Percentiles rank a stretch among this genome's conserved stretches.
Conservation (phyloP, 2,113 vertebrate genomes). For the Crotalus helleri region DNA sequence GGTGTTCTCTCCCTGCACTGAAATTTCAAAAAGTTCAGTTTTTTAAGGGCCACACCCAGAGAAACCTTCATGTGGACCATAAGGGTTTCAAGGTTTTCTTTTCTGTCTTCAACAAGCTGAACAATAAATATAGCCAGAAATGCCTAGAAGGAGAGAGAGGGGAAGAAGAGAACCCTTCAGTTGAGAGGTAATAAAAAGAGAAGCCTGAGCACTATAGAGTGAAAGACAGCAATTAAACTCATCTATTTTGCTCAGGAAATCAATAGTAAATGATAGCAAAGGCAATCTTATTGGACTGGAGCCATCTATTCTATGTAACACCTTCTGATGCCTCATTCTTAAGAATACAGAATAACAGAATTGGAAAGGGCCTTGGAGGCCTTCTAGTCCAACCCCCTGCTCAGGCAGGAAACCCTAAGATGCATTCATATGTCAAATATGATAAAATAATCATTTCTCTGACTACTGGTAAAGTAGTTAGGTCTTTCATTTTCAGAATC, state of each 20-base stretch:
- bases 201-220: conserved; percentile 13
- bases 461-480: conserved; percentile 60
- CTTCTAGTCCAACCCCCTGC: no score
- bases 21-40: background rate
- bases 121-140: conserved; percentile 35
- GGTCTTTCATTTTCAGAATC: conserved; percentile 62
- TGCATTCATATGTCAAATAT: background rate
- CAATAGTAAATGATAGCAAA: conserved; percentile 39
- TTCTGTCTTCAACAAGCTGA: background rate
- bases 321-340: background rate
- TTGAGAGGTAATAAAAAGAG: conserved; percentile 39
- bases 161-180: conserved; percentile 5
- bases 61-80: background rate
- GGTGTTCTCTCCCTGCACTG: background rate
- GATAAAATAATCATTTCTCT: conserved; percentile 18
- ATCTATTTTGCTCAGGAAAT: conserved; percentile 31
- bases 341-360: background rate
- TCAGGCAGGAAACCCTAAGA: background rate
- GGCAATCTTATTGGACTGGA: conserved; percentile 19
- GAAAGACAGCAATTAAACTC: conserved; percentile 38
- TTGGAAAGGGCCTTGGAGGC: no score
- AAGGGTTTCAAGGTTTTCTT: background rate
- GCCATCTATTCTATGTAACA: conserved; percentile 3
- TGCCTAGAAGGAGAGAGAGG: conserved; percentile 11
- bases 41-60: background rate